Evolutionary conservation across 2,888 invertebrate genomes (phyloP).

Genomic region (Papilio protenor): DNA sequence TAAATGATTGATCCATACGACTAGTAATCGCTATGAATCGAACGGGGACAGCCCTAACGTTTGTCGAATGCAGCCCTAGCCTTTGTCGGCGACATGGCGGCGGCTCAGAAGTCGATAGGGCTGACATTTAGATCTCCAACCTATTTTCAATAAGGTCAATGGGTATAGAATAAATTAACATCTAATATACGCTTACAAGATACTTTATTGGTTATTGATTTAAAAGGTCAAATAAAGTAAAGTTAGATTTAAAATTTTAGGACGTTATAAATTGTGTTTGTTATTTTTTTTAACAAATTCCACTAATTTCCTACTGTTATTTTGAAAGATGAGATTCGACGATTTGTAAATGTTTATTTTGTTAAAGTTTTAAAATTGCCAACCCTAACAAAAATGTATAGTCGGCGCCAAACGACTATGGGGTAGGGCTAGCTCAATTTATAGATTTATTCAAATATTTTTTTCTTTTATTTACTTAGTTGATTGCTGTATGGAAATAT

Average conservation of each 20-base stretch:
- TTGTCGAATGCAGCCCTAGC: conserved; percentile 48
- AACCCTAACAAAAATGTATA: conserved; percentile 26
- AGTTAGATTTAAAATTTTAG: not conserved
- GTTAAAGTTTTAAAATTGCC: not conserved
- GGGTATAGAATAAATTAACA: conserved; percentile 10
- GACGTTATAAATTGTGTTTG: too few relatives aligned
- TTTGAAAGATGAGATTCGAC: too few relatives aligned
- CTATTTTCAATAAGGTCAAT: conserved; percentile 20
- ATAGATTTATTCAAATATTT: conserved; percentile 72
- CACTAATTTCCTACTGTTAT: too few relatives aligned
- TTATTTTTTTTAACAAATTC: too few relatives aligned
- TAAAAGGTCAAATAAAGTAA: not conserved
- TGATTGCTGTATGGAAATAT: conserved; percentile 35
- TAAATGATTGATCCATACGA: conserved; percentile 41
- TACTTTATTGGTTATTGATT: not conserved
- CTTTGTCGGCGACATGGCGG: conserved; percentile 54
- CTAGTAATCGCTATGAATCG: conserved; percentile 46
- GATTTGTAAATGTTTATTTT: too few relatives aligned
- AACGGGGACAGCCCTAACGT: conserved; percentile 40
- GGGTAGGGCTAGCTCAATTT: conserved; percentile 58
- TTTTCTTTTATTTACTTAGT: conserved; percentile 59
- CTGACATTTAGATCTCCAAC: conserved; percentile 37
- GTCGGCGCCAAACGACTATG: conserved; percentile 65
- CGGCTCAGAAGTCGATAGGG: conserved; percentile 56
- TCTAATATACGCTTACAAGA: not conserved